Evolutionary conservation across 2,113 vertebrate species (phyloP), one percentile per base, ranked within the genome.

Genomic region (Platanista minor): DNA sequence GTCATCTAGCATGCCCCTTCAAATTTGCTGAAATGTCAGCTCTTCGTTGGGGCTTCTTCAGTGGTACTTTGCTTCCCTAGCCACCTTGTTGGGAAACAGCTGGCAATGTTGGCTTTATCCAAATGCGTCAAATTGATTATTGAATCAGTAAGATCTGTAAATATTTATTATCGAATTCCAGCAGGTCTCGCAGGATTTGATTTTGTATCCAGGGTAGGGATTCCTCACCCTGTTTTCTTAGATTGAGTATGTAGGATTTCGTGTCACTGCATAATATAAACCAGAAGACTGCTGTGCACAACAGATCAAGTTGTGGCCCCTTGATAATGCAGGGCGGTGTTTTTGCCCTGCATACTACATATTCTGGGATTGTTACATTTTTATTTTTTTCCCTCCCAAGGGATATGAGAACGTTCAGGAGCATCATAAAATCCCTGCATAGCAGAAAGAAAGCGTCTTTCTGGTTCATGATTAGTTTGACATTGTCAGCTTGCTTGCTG

Each of bases 81-180:
- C 33, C 43, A 80, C 54, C 31, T 74, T 87, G 27, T 86, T 75
- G 33, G 49, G 33, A 94, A 96, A 91, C 81, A 97, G 84, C 91
- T 97, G 90, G 52, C 69, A 90, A 84, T 88, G 77, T 89, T 95
- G 72, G 33, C 18, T 88, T 96, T 83, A 43, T 54, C 52, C 27
- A 87, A 97, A 92, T 64, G 31, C 21, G 21, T 91, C 72, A 83
- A 59, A 82, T 31, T 89, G 62, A 89, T 82, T 93, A 91, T 84
- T 96, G 78, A 97, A 62, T 67, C 78, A 62, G 5, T 49, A 66
- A 91, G 27, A 25, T 91, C 89, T 94, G 89, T 57, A 94, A 97
- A 91, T 94, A 43, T 90, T 96, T 90, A 82, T 46, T 94, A 57
- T n/a, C 71, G 57, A 97, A 95, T 95, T 93, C 86, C 62, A 91